A percentile compares a stretch with the other conserved stretches of the same genome.
These are phyloP conservation scores for Bombus balteatus DNA, from an alignment of 1,140 invertebrate species.

Conservation along the genomic window DNA sequence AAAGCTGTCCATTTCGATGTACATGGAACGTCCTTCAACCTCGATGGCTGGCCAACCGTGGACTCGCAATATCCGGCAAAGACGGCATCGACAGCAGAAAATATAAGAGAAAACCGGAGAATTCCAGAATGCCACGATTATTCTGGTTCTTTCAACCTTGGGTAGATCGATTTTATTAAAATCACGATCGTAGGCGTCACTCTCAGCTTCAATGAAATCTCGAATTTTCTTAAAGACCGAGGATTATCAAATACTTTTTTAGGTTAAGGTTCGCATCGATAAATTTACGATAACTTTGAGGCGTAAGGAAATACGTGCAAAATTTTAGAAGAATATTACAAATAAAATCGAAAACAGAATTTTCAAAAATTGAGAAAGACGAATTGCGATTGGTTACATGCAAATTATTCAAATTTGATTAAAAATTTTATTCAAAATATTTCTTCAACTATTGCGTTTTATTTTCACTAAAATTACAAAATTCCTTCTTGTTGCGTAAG, in stretches of 20 bases:
- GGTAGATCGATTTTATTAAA: conserved; percentile 32
- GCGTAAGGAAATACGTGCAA: not conserved
- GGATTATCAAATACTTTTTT: not conserved
- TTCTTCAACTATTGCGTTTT: not conserved
- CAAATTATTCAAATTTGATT: not conserved
- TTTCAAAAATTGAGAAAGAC: no score
- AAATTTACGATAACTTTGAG: not conserved
- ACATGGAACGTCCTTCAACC: conserved; percentile 21
- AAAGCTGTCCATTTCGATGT: conserved; percentile 20
- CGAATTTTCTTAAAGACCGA: not conserved
- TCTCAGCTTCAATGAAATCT: not conserved
- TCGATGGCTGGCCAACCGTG: conserved; percentile 24
- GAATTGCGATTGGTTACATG: no score
- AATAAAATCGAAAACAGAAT: no score
- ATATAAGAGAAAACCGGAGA: not conserved
- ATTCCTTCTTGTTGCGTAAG: no score
- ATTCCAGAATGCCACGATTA: not conserved
- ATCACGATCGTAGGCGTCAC: not conserved
- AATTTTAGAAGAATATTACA: no score
- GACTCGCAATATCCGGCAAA: conserved; percentile 38
- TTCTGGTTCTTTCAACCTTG: not conserved
- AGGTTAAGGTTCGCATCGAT: not conserved
- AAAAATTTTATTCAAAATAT: not conserved
- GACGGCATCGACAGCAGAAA: conserved; percentile 7
- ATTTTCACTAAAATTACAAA: no score